Conservation (phyloP, 2,797 vertebrate genomes). For the Synanceia verrucosa region DNA sequence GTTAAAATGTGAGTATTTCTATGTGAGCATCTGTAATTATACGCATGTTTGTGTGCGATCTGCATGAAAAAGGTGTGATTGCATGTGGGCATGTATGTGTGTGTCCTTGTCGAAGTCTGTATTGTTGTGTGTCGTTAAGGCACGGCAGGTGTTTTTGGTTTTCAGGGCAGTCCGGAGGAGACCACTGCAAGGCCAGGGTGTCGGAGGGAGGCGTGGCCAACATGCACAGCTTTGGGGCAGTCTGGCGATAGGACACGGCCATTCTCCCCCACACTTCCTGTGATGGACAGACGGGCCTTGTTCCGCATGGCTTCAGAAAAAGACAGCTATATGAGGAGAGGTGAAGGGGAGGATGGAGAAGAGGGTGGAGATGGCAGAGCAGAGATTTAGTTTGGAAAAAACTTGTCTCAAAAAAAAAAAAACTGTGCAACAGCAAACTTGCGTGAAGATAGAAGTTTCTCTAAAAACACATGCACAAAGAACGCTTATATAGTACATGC, state of each 20-base stretch:
- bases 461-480: slow-evolving; percentile 46
- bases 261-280: slow-evolving; percentile 96
- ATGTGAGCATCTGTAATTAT: slow-evolving; percentile 42
- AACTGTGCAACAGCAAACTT: slow-evolving; percentile 11
- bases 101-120: slow-evolving; percentile 56
- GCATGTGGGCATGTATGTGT: slow-evolving; percentile 26
- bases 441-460: not conserved
- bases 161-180: slow-evolving; percentile 98
- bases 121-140: slow-evolving; percentile 86
- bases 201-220: slow-evolving; percentile 91
- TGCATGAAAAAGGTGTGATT: slow-evolving; percentile 27
- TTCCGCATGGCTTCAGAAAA: slow-evolving; percentile 99
- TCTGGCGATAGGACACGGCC: slow-evolving; percentile 95
- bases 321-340: slow-evolving; percentile 86
- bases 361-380: slow-evolving; percentile 46
- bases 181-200: slow-evolving; percentile 97
- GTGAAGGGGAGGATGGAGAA: slow-evolving; percentile 56
- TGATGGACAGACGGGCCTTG: slow-evolving; percentile 99
- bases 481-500: slow-evolving; percentile 53
- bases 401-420: not conserved
- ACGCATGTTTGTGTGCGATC: slow-evolving; percentile 12
- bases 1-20: slow-evolving; percentile 59
- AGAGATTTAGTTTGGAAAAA: slow-evolving; percentile 31
- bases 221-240: slow-evolving; percentile 96
- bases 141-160: slow-evolving; percentile 99